Conservation (phyloP, 2,888 invertebrate species). For the Lepas anatifera region DNA sequence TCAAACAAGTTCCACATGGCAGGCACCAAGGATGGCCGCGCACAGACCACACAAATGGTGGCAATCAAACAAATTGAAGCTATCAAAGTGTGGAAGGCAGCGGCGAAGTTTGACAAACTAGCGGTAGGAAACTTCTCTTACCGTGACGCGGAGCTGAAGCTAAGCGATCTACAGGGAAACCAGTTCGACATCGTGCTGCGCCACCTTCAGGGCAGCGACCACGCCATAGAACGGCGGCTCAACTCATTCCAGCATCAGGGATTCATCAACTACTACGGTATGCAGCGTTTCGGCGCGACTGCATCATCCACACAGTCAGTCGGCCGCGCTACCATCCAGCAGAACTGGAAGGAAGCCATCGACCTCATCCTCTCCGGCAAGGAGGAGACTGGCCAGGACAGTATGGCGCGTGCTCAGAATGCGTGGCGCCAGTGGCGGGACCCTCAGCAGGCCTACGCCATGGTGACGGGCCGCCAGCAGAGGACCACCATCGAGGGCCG, state of each 20-base stretch:
- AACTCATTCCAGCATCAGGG: constrained; percentile 52
- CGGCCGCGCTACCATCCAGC: constrained; percentile 61
- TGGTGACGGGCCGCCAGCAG: neutral
- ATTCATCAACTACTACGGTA: constrained; percentile 89
- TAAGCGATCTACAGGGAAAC: constrained; percentile 84
- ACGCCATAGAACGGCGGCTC: constrained; percentile 50
- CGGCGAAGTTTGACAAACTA: constrained; percentile 41
- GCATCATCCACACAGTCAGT: constrained; percentile 70
- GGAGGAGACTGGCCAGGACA: neutral
- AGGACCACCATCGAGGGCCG: neutral
- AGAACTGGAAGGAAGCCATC: constrained; percentile 52
- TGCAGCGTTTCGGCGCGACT: constrained; percentile 82
- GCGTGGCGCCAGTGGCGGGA: neutral
- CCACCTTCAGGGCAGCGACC: constrained; percentile 53
- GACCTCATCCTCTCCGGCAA: neutral
- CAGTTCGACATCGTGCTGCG: constrained; percentile 52
- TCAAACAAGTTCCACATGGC: constrained; percentile 64
- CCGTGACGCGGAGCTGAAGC: constrained; percentile 48
- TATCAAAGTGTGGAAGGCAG: constrained; percentile 42
- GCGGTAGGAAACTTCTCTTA: constrained; percentile 65
- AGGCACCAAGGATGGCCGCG: constrained; percentile 91
- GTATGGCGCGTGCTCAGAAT: neutral
- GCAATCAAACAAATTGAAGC: constrained; percentile 53
- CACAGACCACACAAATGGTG: constrained; percentile 81
- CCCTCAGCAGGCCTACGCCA: neutral